These are phyloP conservation scores for Prorops nasuta DNA, from an alignment of 1,140 invertebrate genomes.

Conservation along the genomic window DNA sequence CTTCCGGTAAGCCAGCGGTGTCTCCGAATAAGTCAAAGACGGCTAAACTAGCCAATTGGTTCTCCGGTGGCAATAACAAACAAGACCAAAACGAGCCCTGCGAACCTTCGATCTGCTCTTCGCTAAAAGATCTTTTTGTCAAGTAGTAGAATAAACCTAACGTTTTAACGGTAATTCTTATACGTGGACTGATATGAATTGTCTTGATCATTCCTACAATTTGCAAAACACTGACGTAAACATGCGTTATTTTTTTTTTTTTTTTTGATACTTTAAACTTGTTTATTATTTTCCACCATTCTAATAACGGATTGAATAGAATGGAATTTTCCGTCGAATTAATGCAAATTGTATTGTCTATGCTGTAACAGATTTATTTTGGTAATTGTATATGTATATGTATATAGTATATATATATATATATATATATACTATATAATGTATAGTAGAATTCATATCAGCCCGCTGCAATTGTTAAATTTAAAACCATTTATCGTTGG, in stretches of 20 bases:
- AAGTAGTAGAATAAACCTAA: constrained; percentile 64
- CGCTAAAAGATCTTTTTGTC: constrained; percentile 79
- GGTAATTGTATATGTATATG: too few relatives aligned
- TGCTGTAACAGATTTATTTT: too few relatives aligned
- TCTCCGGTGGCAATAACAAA: constrained; percentile 56
- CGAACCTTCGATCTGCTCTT: constrained; percentile 74
- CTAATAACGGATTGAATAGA: too few relatives aligned
- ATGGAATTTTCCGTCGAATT: too few relatives aligned
- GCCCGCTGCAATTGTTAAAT: too few relatives aligned
- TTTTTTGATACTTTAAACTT: constrained; percentile 6
- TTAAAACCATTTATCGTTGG: too few relatives aligned
- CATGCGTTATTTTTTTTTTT: constrained; percentile 19
- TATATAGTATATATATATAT: too few relatives aligned
- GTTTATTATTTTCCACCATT: too few relatives aligned
- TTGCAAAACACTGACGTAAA: not conserved
- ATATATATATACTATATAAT: too few relatives aligned
- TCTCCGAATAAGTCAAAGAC: constrained; percentile 46
- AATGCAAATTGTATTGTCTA: too few relatives aligned
- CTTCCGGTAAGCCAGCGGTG: constrained; percentile 37
- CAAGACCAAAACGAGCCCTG: constrained; percentile 68
- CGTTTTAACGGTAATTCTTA: not conserved
- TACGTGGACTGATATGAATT: not conserved
- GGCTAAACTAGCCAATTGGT: constrained; percentile 56
- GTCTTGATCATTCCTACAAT: constrained; percentile 6
- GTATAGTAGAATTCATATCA: too few relatives aligned